Evolutionary conservation across 1,140 invertebrate species (phyloP).

Genomic region (Coelopa frigida): DNA sequence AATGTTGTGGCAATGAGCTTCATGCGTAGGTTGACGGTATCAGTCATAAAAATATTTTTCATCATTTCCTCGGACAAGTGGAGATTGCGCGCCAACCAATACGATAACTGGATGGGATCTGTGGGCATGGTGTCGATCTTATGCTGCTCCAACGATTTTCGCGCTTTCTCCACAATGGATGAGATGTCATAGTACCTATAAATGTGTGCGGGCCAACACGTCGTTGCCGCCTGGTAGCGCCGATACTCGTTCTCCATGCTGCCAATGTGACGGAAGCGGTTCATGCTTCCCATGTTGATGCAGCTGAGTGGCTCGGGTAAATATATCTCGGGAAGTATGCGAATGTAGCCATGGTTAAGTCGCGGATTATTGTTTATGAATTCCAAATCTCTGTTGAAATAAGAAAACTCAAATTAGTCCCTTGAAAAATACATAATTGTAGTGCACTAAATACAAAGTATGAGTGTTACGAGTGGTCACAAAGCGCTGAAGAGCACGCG

Average conservation of each 20-base stretch:
- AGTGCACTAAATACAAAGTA: no score
- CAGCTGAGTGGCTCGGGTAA: conserved; percentile 47
- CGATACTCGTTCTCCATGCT: conserved; percentile 35
- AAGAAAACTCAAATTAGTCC: neutral
- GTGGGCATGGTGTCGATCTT: conserved; percentile 50
- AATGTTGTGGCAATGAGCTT: conserved; percentile 56
- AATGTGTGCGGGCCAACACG: conserved; percentile 52
- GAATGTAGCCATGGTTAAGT: conserved; percentile 50
- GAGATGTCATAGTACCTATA: conserved; percentile 58
- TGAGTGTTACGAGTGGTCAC: no score
- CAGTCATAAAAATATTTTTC: conserved; percentile 57
- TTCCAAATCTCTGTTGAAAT: conserved; percentile 22
- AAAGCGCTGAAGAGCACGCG: conserved; percentile 34
- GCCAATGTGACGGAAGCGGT: conserved; percentile 43
- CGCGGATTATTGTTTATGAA: conserved; percentile 33
- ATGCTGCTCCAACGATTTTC: conserved; percentile 33
- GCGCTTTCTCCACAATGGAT: conserved; percentile 46
- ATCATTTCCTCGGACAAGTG: conserved; percentile 48
- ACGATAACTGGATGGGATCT: conserved; percentile 62
- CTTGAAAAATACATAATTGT: no score
- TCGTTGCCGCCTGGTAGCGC: conserved; percentile 44
- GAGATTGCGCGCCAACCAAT: conserved; percentile 64
- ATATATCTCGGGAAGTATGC: conserved; percentile 58
- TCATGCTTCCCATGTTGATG: conserved; percentile 45
- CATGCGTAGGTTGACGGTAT: conserved; percentile 58